A percentile compares a stretch with the other conserved stretches of the same genome.
phyloP scores from a whole-genome alignment of 1,140 invertebrate genomes.

The Lordiphosa stackelbergi region DNA sequence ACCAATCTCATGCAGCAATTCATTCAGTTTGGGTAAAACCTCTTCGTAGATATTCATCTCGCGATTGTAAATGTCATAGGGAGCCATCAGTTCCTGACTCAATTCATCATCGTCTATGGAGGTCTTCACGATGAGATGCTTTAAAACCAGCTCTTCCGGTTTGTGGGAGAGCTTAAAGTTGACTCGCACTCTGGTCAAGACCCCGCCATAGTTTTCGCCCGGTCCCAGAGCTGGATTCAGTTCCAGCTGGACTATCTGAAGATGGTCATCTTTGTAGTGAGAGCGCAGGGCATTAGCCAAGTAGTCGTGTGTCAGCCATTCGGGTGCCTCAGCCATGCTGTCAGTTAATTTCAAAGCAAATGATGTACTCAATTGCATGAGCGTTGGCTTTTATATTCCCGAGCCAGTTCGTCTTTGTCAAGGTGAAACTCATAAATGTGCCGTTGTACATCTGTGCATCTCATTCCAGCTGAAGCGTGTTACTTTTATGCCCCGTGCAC shows the following conservation, averaged over 20 bases:
- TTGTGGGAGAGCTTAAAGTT: slow-evolving; percentile 27
- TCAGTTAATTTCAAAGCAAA: slow-evolving; percentile 4
- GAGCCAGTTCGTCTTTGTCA: too few species aligned
- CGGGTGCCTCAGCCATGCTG: slow-evolving; percentile 50
- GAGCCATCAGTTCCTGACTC: slow-evolving; percentile 47
- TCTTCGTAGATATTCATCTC: slow-evolving; percentile 72
- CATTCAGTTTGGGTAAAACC: slow-evolving; percentile 66
- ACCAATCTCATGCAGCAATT: slow-evolving; percentile 44
- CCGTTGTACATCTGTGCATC: too few species aligned
- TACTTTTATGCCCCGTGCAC: too few species aligned
- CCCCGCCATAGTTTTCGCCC: slow-evolving; percentile 72
- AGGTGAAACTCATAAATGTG: too few species aligned
- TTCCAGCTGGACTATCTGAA: slow-evolving; percentile 39
- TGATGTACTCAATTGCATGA: background rate
- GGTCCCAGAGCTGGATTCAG: slow-evolving; percentile 63
- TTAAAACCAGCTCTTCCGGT: slow-evolving; percentile 19
- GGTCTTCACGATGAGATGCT: slow-evolving; percentile 63
- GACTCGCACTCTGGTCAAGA: slow-evolving; percentile 52
- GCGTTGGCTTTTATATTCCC: slow-evolving; percentile 30
- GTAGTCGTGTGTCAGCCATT: slow-evolving; percentile 64
- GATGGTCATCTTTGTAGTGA: slow-evolving; percentile 35
- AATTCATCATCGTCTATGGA: slow-evolving; percentile 69
- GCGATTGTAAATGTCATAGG: slow-evolving; percentile 73
- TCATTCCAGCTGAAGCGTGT: too few species aligned
- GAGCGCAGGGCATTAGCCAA: slow-evolving; percentile 47